Evolutionary conservation across 2,113 vertebrate species (phyloP).

Genomic region (Conger conger): DNA sequence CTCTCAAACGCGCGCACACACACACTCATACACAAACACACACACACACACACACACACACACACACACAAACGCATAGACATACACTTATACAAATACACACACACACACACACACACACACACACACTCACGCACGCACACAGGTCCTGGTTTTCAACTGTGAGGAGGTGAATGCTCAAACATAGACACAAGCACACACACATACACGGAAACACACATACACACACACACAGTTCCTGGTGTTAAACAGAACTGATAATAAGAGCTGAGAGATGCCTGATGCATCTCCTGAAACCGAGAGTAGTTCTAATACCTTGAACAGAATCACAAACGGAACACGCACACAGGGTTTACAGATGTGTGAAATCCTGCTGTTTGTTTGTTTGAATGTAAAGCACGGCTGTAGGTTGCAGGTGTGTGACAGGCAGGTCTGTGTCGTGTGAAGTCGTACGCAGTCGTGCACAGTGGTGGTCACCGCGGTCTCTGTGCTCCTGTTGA

Average conservation of each 20-base stretch:
- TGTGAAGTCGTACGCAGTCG: not conserved
- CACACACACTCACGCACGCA: not conserved
- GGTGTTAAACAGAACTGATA: not conserved
- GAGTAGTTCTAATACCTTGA: not conserved
- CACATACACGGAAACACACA: not conserved
- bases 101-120: not conserved
- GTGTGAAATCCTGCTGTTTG: not conserved
- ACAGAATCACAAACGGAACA: not conserved
- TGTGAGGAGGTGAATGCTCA: too few species aligned
- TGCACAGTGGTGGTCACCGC: not conserved
- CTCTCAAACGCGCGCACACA: slow-evolving; percentile 11
- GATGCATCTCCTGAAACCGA: not conserved
- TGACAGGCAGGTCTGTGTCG: not conserved
- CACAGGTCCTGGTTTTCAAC: too few species aligned
- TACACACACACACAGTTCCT: not conserved
- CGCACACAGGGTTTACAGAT: not conserved
- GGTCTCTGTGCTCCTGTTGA: slow-evolving; percentile 21
- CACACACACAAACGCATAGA: not conserved
- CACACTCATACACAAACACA: not conserved
- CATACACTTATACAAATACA: not conserved
- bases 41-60: not conserved
- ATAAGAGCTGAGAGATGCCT: not conserved
- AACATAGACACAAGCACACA: not conserved
- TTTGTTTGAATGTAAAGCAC: slow-evolving; percentile 14
- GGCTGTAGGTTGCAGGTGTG: not conserved